phyloP scores from a whole-genome alignment of 2,797 vertebrate genomes.

The Choloepus didactylus region DNA sequence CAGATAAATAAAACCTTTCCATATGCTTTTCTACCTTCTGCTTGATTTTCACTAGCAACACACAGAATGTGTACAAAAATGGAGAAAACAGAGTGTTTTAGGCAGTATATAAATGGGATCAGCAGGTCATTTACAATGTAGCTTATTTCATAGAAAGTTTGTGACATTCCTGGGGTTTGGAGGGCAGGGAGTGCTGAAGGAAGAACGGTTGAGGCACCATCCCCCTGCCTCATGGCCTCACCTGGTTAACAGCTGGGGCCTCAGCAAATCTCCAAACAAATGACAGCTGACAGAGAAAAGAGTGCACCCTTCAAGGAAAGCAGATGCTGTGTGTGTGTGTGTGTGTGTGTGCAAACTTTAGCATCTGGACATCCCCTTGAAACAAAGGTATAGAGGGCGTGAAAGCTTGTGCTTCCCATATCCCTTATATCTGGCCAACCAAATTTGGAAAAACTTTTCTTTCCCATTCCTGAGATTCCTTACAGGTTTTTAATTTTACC shows the following conservation, averaged over 20 bases:
- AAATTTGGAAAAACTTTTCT: background rate
- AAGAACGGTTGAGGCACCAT: background rate
- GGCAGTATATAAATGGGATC: background rate
- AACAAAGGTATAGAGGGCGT: background rate
- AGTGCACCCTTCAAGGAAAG: background rate
- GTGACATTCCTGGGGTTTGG: background rate
- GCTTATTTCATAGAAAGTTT: background rate
- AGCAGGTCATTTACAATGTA: background rate
- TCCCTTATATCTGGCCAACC: background rate
- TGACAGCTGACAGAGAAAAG: background rate
- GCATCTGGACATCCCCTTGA: background rate
- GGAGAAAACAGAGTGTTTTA: background rate
- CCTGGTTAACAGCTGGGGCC: background rate
- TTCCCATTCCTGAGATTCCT: background rate
- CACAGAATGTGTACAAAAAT: background rate
- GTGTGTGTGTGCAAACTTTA: background rate
- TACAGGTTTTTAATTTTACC: slow-evolving; percentile 83
- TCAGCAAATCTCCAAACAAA: background rate
- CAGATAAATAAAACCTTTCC: background rate
- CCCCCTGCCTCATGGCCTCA: background rate
- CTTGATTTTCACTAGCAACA: background rate
- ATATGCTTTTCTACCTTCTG: background rate
- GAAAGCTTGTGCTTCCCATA: background rate
- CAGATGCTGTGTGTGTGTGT: background rate
- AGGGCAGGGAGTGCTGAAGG: background rate